Percentiles rank a stretch among this genome's conserved stretches.
phyloP scores from a whole-genome alignment of 2,888 invertebrate genomes.

The Lochmaea capreae region DNA sequence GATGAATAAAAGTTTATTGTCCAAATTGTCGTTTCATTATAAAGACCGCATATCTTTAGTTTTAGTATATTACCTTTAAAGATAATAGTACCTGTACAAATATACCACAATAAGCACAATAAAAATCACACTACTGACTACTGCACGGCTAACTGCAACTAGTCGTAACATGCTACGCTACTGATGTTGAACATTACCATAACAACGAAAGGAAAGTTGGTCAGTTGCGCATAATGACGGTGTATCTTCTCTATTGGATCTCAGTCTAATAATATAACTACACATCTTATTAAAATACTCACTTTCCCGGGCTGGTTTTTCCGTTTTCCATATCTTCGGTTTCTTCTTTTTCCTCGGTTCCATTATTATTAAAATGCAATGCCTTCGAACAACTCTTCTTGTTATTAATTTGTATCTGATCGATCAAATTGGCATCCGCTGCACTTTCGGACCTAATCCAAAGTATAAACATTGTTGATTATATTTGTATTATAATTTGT shows the following conservation, averaged over 20 bases:
- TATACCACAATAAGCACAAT: too few species aligned
- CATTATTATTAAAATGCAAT: conserved; percentile 70
- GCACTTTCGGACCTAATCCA: conserved; percentile 77
- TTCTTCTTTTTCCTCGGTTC: conserved; percentile 61
- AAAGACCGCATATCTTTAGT: too few species aligned
- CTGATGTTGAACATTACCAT: too few species aligned
- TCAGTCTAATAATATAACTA: background rate
- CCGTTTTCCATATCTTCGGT: conserved; percentile 55
- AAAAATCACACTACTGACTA: too few species aligned
- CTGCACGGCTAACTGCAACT: too few species aligned
- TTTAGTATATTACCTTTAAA: too few species aligned
- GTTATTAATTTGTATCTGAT: conserved; percentile 72
- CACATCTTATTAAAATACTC: conserved; percentile 40
- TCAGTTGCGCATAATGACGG: too few species aligned
- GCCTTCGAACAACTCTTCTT: conserved; percentile 70
- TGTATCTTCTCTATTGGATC: background rate
- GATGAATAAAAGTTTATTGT: too few species aligned
- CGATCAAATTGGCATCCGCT: conserved; percentile 81
- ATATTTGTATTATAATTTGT: background rate
- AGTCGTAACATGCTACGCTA: too few species aligned
- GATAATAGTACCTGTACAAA: too few species aligned
- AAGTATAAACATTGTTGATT: background rate
- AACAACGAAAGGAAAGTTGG: too few species aligned
- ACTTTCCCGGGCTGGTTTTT: conserved; percentile 70
- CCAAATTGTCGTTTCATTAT: too few species aligned